Conservation (phyloP, 2,888 invertebrate species). For the Drosophila phalerata region DNA sequence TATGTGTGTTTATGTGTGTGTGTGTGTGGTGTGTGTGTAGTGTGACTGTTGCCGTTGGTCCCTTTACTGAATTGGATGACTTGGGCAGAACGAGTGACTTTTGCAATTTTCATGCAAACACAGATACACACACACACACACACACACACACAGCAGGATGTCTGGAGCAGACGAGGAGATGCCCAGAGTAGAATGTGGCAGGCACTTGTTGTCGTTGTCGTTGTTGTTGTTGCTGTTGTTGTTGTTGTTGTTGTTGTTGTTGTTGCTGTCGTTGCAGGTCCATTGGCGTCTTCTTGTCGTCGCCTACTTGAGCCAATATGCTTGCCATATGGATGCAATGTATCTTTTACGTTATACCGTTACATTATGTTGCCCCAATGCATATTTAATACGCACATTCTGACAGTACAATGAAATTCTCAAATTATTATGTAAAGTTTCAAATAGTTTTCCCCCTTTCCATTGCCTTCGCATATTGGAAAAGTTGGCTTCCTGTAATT, state of each 20-base stretch:
- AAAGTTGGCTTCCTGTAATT: constrained; percentile 22
- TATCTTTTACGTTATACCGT: constrained; percentile 54
- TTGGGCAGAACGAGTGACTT: constrained; percentile 54
- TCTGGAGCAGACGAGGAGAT: constrained; percentile 35
- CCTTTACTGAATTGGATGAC: constrained; percentile 57
- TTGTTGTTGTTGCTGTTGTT: too few species aligned
- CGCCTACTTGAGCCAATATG: constrained; percentile 71
- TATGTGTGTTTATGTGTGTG: neutral
- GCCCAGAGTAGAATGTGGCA: constrained; percentile 37
- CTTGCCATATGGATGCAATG: constrained; percentile 72
- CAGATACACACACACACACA: constrained; percentile 2
- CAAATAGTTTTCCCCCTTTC: constrained; percentile 6
- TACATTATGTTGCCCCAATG: constrained; percentile 47
- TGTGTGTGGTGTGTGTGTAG: constrained; percentile 13
- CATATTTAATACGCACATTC: constrained; percentile 31
- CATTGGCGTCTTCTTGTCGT: constrained; percentile 60
- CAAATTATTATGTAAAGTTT: constrained; percentile 23
- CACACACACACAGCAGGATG: constrained; percentile 16
- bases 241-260: constrained; percentile 54
- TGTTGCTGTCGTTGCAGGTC: constrained; percentile 25
- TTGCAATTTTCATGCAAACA: constrained; percentile 44
- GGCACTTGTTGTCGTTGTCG: constrained; percentile 70
- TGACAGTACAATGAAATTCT: constrained; percentile 41
- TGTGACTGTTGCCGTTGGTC: constrained; percentile 53
- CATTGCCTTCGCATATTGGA: constrained; percentile 4